These are phyloP conservation scores for Hypothenemus hampei DNA, from an alignment of 1,140 invertebrate genomes.

Conservation along the genomic window DNA sequence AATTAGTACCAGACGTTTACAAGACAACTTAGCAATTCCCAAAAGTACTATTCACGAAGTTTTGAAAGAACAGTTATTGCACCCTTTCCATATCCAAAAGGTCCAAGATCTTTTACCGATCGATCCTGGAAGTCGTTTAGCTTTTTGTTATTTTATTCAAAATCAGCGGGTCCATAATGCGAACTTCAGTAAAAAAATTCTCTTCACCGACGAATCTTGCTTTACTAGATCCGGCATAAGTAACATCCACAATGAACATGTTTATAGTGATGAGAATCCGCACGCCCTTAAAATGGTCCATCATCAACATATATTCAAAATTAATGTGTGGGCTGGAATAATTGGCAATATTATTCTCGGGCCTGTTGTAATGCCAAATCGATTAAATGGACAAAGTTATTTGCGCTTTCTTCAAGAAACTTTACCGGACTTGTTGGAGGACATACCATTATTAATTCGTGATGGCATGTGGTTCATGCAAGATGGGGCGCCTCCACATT, in stretches of 20 bases:
- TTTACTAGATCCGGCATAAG: neutral
- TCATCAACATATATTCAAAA: too few relatives aligned
- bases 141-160: neutral
- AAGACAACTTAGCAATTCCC: neutral
- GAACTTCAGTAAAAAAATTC: too few relatives aligned
- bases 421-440: too few relatives aligned
- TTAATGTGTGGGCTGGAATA: neutral
- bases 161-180: too few relatives aligned
- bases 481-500: too few relatives aligned
- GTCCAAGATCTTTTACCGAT: too few relatives aligned
- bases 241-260: neutral
- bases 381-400: too few relatives aligned
- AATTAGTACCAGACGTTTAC: too few relatives aligned
- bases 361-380: neutral
- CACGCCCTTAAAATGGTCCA: neutral
- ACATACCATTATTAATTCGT: too few relatives aligned
- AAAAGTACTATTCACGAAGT: neutral
- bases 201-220: neutral
- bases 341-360: neutral
- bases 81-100: neutral
- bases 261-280: neutral
- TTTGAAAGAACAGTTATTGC: neutral
- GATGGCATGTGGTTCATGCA: too few relatives aligned
- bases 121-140: neutral
- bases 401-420: too few relatives aligned